Base-by-base conservation (phyloP, 1,140 invertebrate species). In the Papilio polytes region DNA sequence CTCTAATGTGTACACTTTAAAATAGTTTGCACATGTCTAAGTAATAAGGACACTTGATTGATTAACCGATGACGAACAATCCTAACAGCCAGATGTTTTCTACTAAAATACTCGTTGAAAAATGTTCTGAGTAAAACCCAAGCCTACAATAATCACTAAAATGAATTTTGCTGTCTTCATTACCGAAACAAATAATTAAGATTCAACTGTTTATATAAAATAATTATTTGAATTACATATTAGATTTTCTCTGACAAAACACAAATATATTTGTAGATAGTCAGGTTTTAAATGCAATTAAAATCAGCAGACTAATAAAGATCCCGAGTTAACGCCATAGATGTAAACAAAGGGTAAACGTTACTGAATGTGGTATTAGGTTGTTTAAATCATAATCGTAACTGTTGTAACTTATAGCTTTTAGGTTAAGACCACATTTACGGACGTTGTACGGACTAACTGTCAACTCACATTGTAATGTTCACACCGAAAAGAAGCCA, bases 1-100 rank as follows among this genome's bases (percentile, higher is more conserved):
- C 22, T 63, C 22, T 63, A 63, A 56, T 56, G 53, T 56, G 46
- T 26, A 63, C 59, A 26, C 10, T 63, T 63, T 63, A 26, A 63
- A 18, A 56, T 56, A 63, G 59, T 63, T 63, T 26, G 59, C 59
- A 63, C 20, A 63, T 63, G 59, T 63, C 22, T 59, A 59, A 22
- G n/a, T 59, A 63, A 63, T 26, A 22, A 26, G 59, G 13, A 13
- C 59, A 63, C 10, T 26, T 26, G 22, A 63, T 63, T 63, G 59
- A 26, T 63, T 26, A 63, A 22, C 7, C 3, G 59, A 63, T 63
- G 22, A 63, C 59, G n/a, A n/a, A 56, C 26, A 59, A 20, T 59
- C 7, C 15, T 63, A 63, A 63, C 22, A 22, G 22, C 59, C 22
- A 26, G 59, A 63, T 26, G 22, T 7, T 0, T 12, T 22, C n/a